Base-by-base conservation (phyloP, 2,888 invertebrate species). In the Oconnorella tubifera region DNA sequence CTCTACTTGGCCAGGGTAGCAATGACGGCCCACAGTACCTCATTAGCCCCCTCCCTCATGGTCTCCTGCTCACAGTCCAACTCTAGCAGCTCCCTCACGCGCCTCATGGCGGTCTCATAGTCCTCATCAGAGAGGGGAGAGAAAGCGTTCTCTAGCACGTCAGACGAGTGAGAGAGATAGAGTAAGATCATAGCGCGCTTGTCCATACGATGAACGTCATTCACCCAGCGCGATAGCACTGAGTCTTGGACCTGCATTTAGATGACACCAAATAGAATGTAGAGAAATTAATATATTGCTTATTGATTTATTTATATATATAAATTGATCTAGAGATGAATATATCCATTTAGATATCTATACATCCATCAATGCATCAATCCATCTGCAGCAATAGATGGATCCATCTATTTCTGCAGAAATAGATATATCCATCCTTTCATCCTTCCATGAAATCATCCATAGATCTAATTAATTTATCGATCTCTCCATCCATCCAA, bases 211-310 rank as follows among this genome's bases (percentile, higher is more conserved):
- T 96, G 95, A 14, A 96, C 90, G 84, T 98, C 97, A 71, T 97
- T 97, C 57, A 82, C 92, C 88, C 99, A 99, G 79, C 94, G 92
- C 65, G 90, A 88, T 73, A 99, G 85, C 58, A 99, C 72, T 32
- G 96, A 90, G 84, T 99, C 98, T 85, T 99, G 98, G 63, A 99
- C 95, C n/a, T n/a, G n/a, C n/a, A n/a, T n/a, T n/a, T n/a, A n/a
- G n/a, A n/a, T n/a, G n/a, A n/a, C n/a, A n/a, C n/a, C n/a, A n/a
- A n/a, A n/a, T n/a, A n/a, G n/a, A n/a, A n/a, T n/a, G n/a, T n/a
- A n/a, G n/a, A n/a, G n/a, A n/a, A n/a, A n/a, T n/a, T n/a, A n/a
- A n/a, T n/a, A n/a, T n/a, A n/a, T n/a, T n/a, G n/a, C n/a, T n/a
- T n/a, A n/a, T n/a, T n/a, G n/a, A n/a, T n/a, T n/a, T n/a, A n/a